Conservation (phyloP, 2,797 vertebrate genomes). For the Pseudomugil gertrudae region DNA sequence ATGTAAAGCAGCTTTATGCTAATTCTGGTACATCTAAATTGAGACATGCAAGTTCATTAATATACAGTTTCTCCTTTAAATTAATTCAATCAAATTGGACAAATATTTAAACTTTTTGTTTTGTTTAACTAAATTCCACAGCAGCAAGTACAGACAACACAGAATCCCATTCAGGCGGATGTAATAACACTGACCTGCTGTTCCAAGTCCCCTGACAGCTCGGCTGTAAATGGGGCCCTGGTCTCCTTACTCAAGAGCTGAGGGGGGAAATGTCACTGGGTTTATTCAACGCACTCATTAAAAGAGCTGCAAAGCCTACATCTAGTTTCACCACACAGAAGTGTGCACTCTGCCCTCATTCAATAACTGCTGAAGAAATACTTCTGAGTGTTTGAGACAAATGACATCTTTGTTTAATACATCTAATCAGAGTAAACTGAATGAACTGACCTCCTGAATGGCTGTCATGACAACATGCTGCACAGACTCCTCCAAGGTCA, state of each 20-base stretch:
- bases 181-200: constrained; percentile 84
- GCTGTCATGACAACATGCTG: constrained; percentile 99
- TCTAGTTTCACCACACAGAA: neutral
- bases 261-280: constrained; percentile 44
- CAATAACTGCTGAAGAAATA: neutral
- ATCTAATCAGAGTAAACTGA: constrained; percentile 3
- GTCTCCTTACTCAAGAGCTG: constrained; percentile 94
- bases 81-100: too few species aligned
- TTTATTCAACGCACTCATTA: constrained; percentile 20
- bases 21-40: neutral
- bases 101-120: neutral
- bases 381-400: neutral
- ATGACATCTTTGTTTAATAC: too few species aligned
- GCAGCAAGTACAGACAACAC: neutral
- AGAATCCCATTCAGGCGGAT: neutral
- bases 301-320: constrained; percentile 7
- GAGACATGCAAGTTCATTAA: neutral
- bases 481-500: constrained; percentile 98
- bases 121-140: constrained; percentile 3
- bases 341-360: neutral
- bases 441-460: constrained; percentile 91
- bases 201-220: constrained; percentile 87
- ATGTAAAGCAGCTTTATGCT: neutral
- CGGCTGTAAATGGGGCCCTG: constrained; percentile 76
- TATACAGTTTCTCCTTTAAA: neutral